phyloP scores from a whole-genome alignment of 2,888 invertebrate genomes.

The Conchocele bisecta region DNA sequence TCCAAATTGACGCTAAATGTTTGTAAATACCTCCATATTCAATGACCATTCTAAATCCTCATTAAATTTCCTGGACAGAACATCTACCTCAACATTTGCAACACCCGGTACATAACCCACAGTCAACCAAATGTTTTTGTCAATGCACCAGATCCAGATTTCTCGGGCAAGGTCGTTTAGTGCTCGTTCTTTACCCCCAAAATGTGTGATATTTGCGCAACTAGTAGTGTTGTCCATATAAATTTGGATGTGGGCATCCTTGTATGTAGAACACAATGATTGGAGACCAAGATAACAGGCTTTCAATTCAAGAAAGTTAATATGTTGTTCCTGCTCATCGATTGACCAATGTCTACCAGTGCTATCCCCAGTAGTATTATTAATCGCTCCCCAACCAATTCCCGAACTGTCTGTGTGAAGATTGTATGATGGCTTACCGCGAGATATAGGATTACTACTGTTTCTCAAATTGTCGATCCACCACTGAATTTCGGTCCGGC shows the following conservation, averaged over 20 bases:
- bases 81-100: neutral
- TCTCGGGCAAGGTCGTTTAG: neutral
- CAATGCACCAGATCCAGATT: neutral
- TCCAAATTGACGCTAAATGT: neutral
- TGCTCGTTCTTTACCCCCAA: neutral
- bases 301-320: constrained; percentile 4
- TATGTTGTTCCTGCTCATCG: neutral
- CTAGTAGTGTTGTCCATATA: constrained; percentile 8
- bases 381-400: neutral
- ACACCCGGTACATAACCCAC: neutral
- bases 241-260: constrained; percentile 10
- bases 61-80: neutral
- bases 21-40: neutral
- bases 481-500: too few relatives aligned
- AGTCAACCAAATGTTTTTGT: neutral
- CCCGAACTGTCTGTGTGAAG: too few relatives aligned
- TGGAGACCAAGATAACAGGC: neutral
- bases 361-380: neutral
- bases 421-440: too few relatives aligned
- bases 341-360: constrained; percentile 5
- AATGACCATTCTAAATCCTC: neutral
- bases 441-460: too few relatives aligned
- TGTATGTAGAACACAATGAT: neutral
- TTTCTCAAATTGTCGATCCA: too few relatives aligned
- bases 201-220: constrained; percentile 1